A percentile compares a stretch with the other conserved stretches of the same genome.
These are phyloP conservation scores for Schlechtendalia chinensis DNA, from an alignment of 1,140 invertebrate species.

Conservation along the genomic window DNA sequence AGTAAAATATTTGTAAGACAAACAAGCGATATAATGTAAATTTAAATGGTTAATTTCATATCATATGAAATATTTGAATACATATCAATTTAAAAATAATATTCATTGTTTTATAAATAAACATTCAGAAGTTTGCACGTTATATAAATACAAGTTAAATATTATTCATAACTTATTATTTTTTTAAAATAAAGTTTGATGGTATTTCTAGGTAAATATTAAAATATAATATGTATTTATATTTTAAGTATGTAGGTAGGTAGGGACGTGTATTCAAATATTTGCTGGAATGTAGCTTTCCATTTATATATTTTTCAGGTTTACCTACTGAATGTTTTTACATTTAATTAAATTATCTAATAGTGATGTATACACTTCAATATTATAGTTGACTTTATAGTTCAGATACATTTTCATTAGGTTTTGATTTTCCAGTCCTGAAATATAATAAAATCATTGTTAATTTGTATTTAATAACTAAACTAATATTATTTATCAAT, in stretches of 20 bases:
- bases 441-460: slow-evolving; percentile 5
- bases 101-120: slow-evolving; percentile 24
- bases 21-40: slow-evolving; percentile 26
- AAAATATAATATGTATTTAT: slow-evolving; percentile 1
- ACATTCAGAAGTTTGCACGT: neutral
- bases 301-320: slow-evolving; percentile 33
- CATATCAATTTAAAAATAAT: slow-evolving; percentile 9
- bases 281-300: slow-evolving; percentile 45
- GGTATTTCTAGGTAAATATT: slow-evolving; percentile 5
- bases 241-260: neutral
- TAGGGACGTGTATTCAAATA: slow-evolving; percentile 43
- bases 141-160: neutral
- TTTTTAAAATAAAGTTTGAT: neutral
- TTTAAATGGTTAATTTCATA: slow-evolving; percentile 44
- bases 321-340: slow-evolving; percentile 21
- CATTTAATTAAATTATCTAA: slow-evolving; percentile 24
- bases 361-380: slow-evolving; percentile 12
- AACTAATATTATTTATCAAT: neutral
- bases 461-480: neutral
- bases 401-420: slow-evolving; percentile 38
- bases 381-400: slow-evolving; percentile 13
- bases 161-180: neutral
- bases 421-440: slow-evolving; percentile 41
- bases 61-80: slow-evolving; percentile 42
- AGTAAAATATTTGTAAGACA: slow-evolving; percentile 39